Percentiles rank a stretch among this genome's conserved stretches.
Evolutionary conservation across 2,113 vertebrate genomes (phyloP).

Genomic region (Upupa epops): DNA sequence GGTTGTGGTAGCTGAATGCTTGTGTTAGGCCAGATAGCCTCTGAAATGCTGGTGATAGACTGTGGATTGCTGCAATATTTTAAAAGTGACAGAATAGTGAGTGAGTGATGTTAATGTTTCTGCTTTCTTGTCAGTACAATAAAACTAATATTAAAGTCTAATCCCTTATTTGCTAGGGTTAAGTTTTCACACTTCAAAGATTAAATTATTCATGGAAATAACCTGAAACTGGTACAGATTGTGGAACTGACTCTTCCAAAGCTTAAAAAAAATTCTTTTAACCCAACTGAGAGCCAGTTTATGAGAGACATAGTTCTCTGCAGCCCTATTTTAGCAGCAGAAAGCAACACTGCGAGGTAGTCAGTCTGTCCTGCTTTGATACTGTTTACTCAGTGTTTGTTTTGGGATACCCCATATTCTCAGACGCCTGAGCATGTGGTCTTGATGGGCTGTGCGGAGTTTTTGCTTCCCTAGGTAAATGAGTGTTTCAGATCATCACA

Average conservation of each 20-base stretch:
- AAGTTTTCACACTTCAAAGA: neutral
- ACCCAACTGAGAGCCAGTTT: neutral
- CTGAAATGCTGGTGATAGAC: neutral
- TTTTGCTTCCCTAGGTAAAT: neutral
- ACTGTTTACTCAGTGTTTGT: fast-evolving
- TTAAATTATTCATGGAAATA: neutral
- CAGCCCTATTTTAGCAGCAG: neutral
- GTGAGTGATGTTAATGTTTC: neutral
- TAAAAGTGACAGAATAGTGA: neutral
- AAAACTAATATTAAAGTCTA: neutral
- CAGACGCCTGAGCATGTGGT: neutral
- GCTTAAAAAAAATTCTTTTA: neutral
- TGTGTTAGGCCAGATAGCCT: neutral
- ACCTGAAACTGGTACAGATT: neutral
- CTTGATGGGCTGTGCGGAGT: neutral
- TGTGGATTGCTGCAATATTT: neutral
- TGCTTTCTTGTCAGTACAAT: conserved; percentile 2
- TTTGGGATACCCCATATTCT: neutral
- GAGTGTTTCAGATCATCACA: neutral
- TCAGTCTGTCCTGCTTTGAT: neutral
- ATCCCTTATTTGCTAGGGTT: neutral
- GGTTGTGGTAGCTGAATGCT: neutral
- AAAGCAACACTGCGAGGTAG: neutral
- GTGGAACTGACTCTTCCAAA: neutral
- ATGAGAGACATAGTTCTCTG: neutral